Conservation (phyloP, 2,113 vertebrate species). For the Microcebus griseorufus region DNA sequence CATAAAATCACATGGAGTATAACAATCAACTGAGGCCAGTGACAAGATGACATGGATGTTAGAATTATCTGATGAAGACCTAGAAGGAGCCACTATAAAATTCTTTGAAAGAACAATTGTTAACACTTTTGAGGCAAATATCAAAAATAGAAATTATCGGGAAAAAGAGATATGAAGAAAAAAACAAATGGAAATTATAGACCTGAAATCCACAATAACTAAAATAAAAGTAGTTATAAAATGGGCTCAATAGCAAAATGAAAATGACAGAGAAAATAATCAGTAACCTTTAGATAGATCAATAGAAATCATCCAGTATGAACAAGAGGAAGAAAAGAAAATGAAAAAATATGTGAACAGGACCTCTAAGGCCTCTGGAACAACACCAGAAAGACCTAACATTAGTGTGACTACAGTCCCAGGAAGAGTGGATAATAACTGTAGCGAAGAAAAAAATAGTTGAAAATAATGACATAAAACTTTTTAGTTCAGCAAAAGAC, state of each 20-base stretch:
- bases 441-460: background rate
- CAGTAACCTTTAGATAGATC: background rate
- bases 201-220: background rate
- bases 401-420: background rate
- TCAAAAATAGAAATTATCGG: background rate
- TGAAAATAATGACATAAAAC: background rate
- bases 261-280: background rate
- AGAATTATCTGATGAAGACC: background rate
- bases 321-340: background rate
- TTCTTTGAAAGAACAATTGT: background rate
- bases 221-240: background rate
- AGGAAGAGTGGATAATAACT: background rate
- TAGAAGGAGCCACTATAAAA: background rate
- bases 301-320: background rate
- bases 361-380: background rate
- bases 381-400: background rate
- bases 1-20: background rate
- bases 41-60: background rate
- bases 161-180: background rate
- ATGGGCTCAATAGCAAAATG: background rate
- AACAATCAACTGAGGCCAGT: background rate
- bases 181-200: background rate
- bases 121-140: background rate
- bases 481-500: background rate
- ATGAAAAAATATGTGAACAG: background rate